Evolutionary conservation across 2,888 invertebrate species (phyloP), one percentile per base, ranked within the genome.

Genomic region (Escarpia spicata): DNA sequence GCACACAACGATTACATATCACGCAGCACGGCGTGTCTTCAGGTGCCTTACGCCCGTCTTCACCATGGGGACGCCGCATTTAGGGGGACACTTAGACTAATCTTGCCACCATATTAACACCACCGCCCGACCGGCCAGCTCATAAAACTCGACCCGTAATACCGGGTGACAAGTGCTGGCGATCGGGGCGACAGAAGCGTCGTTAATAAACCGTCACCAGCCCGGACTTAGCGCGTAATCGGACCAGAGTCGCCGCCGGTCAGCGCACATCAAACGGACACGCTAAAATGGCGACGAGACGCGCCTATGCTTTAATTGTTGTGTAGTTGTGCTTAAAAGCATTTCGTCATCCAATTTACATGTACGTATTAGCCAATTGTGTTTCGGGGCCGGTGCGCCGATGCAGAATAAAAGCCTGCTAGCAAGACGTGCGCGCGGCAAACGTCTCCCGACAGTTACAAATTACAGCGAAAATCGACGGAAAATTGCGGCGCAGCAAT

Each of bases 391-490:
- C 75, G 0, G 75, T 75, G 75, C 26, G 75, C 75, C 75, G 26
- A n/a, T 26, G 75, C 75, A 75, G 75, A 75, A 75, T 75, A 75
- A 75, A 75, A 75, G 75, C 75, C 75, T 75, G 75, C 75, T n/a
- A 75, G 75, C 75, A 6, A 75, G 75, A 75, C 75, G 26, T 2
- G 75, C 26, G 26, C 75, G 75, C 19, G 75, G 4, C 75, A 75
- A 75, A 75, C n/a, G 75, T 75, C 75, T 75, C 75, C 6, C 26
- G 75, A 75, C 75, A 75, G 75, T 75, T 75, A 75, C 75, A n/a
- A 75, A 75, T 75, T 75, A 75, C 75, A 75, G 75, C 75, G 75
- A 75, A 75, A 75, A 75, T 75, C 75, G 75, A 75, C 75, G 75
- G 75, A 75, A 75, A 75, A 75, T 75, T 75, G 75, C n/a, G 75